Conservation (phyloP, 1,140 invertebrate species). For the Drosophila fuyamai region DNA sequence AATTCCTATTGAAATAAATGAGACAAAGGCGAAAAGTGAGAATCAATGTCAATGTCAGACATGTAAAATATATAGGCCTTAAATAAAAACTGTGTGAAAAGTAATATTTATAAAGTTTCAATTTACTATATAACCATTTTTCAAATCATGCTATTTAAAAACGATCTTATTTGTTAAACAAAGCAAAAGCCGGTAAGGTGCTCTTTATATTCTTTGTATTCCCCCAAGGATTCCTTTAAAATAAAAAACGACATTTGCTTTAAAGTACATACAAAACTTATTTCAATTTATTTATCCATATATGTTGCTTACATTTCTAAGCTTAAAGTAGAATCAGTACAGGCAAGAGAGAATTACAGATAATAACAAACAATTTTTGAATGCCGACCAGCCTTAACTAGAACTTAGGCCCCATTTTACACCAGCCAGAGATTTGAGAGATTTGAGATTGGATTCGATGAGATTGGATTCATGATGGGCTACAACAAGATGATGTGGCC, state of each 20-base stretch:
- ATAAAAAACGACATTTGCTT: neutral
- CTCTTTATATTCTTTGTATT: no score
- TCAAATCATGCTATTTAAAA: no score
- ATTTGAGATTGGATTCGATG: neutral
- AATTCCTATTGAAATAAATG: constrained; percentile 7
- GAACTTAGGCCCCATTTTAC: constrained; percentile 28
- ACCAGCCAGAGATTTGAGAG: constrained; percentile 5
- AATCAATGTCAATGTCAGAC: constrained; percentile 57
- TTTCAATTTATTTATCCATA: constrained; percentile 42
- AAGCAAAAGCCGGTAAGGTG: no score
- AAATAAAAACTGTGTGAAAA: no score
- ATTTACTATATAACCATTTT: neutral
- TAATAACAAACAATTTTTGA: constrained; percentile 17
- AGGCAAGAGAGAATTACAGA: constrained; percentile 28
- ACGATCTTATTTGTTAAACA: no score
- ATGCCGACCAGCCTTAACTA: constrained; percentile 23
- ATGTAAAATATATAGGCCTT: neutral
- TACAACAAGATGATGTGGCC: neutral
- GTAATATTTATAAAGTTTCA: neutral
- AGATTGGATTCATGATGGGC: no score
- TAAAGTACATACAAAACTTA: constrained; percentile 35
- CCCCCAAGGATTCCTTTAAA: neutral
- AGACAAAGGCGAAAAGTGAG: constrained; percentile 1
- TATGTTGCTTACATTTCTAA: constrained; percentile 46
- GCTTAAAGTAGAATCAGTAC: constrained; percentile 76